Base-by-base conservation (phyloP, 2,797 vertebrate species). In the Valencia hispanica region DNA sequence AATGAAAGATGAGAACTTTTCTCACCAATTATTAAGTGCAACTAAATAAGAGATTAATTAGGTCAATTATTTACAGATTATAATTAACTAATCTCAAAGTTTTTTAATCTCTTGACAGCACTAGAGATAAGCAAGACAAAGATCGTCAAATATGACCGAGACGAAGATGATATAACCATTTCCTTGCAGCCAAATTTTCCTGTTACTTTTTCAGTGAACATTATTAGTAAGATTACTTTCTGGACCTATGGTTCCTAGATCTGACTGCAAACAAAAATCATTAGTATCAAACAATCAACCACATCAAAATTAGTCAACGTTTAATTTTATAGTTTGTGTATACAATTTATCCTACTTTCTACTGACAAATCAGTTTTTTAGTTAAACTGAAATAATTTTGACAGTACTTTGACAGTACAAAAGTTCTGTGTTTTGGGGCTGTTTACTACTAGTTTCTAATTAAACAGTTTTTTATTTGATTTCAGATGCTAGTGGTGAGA, bases 151-250 rank as follows among this genome's bases (percentile, higher is more conserved):
- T 39, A 14, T 53, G 25, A 27, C 34, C 36, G 72, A 69, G 65
- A 25, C 43, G 39, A 70, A 69, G 45, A 57, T 65, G 53, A 32
- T 36, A 30, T n/a, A 27, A 59, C 45, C 22, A 63, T 72, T 72
- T 71, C 39, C 59, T 45, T 43, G 47, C 68, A 59, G 55, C 30
- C 32, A 14, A 63, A 66, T 55, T 25, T 32, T 43, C 18, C 32
- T 45, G 9, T 48, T 70, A 45, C 71, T 59, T 22, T 55, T 69
- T 70, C 43, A 34, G 47, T 34, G 50, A 63, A 43, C 48, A 47
- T 55, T 77, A 36, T 20, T 34, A 47, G 20, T 41, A 36, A 47
- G 18, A 32, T 72, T 41, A 45, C 7, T n/a, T 22, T 30, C 7
- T 55, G 18, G 27, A 61, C 27, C 34, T 27, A 0, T 32, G n/a